phyloP scores from a whole-genome alignment of 2,113 vertebrate species.

The Indicator indicator region DNA sequence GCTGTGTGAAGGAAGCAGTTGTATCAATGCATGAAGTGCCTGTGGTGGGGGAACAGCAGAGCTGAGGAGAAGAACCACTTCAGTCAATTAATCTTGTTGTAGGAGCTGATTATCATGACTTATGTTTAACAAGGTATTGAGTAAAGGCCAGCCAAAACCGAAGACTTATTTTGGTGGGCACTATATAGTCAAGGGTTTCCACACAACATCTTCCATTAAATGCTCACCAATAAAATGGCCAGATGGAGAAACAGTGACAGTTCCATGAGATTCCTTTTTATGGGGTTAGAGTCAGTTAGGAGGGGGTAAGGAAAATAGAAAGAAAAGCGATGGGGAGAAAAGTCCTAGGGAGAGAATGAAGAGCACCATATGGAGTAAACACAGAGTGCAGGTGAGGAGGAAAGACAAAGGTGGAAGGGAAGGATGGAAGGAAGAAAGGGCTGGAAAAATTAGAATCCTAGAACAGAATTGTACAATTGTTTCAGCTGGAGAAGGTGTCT shows the following conservation, averaged over 20 bases:
- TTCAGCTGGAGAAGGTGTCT: too few species aligned
- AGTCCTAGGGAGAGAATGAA: neutral
- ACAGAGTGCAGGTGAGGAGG: neutral
- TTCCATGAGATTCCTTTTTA: neutral
- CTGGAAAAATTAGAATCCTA: neutral
- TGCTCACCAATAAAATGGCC: slow-evolving; percentile 23
- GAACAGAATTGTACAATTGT: too few species aligned
- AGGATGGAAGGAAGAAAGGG: neutral
- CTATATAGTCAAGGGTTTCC: neutral
- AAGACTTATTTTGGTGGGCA: neutral
- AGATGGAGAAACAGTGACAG: slow-evolving; percentile 41
- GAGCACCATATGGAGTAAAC: neutral
- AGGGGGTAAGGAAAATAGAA: neutral
- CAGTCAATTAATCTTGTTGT: slow-evolving; percentile 10
- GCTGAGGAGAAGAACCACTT: slow-evolving; percentile 26
- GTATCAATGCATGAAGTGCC: slow-evolving; percentile 38
- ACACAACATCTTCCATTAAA: neutral
- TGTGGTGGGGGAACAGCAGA: neutral
- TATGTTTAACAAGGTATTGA: neutral
- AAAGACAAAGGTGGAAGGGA: neutral
- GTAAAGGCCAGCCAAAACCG: neutral
- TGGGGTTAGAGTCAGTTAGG: neutral
- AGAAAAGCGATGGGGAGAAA: neutral
- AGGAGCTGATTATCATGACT: neutral
- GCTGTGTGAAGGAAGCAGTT: slow-evolving; percentile 55